Evolutionary conservation across 2,888 invertebrate genomes (phyloP).

Genomic region (Ypsolopha scabrella): DNA sequence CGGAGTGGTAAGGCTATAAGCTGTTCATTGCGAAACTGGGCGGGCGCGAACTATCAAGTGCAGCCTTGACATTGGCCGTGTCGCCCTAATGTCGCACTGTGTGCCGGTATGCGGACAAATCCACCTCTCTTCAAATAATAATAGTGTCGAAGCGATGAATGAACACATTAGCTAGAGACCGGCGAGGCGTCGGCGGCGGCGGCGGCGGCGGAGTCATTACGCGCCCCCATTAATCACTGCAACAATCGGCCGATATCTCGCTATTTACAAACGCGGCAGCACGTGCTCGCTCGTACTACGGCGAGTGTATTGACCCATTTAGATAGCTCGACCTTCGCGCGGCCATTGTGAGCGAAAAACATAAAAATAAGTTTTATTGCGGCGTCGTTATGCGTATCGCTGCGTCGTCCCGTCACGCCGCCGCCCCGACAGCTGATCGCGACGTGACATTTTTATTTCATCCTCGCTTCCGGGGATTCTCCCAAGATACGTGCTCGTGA

Average conservation of each 20-base stretch:
- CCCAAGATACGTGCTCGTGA: conserved; percentile 64
- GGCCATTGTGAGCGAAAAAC: conserved; percentile 71
- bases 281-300: conserved; percentile 68
- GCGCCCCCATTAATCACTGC: conserved; percentile 69
- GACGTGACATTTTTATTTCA: conserved; percentile 71
- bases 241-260: conserved; percentile 71
- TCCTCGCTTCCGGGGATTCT: conserved; percentile 68
- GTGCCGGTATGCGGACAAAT: conserved; percentile 56
- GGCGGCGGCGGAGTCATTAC: conserved; percentile 59
- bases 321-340: conserved; percentile 71
- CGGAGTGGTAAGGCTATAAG: too few species aligned
- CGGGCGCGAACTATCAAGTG: conserved; percentile 48
- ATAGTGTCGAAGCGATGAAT: conserved; percentile 64
- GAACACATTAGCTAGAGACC: conserved; percentile 60
- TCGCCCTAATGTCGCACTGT: conserved; percentile 58
- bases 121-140: conserved; percentile 58
- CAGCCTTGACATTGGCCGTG: conserved; percentile 64
- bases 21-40: conserved; percentile 8
- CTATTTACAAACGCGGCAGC: conserved; percentile 70
- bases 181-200: conserved; percentile 27
- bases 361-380: conserved; percentile 72
- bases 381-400: conserved; percentile 68
- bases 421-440: conserved; percentile 62
- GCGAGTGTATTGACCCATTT: conserved; percentile 70
- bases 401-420: conserved; percentile 24